Evolutionary conservation across 1,140 invertebrate genomes (phyloP), one percentile per base, ranked within the genome.

Genomic region (Ruditapes philippinarum): DNA sequence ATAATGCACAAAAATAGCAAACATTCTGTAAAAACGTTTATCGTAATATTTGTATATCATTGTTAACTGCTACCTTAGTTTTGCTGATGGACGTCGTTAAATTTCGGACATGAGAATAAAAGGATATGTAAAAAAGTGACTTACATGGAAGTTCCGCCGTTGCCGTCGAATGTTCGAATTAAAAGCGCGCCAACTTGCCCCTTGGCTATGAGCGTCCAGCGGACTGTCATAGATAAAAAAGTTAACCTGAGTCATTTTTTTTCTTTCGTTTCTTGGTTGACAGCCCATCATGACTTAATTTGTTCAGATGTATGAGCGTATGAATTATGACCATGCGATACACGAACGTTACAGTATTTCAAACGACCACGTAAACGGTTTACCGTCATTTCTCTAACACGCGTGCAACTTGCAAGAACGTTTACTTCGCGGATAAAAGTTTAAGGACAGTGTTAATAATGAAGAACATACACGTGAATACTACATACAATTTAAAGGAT

Each of bases 221-320:
- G 54, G 60, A 33, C 60, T 81, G 54, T n/a, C 79, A 45, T 38
- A 17, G 74, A 31, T 49, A 78, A 78, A 78, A 76, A 78, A 51
- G 54, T 17, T 31, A 31, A 5, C 7, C 25, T 49, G 73, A 49
- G 45, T 51, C 45, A 81, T 68, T 22, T 78, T 86, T 80, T 68
- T 80, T 79, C 60, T 88, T 88, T 80, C 70, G 51, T 40, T 76
- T 78, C 70, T 79, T 60, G 60, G 42, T 79, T 88, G 85, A 88
- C 85, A 88, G 60, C 49, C 74, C 70, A 88, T 88, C 54, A 88
- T 88, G 85, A 78, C 70, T 78, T 79, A 65, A 88, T 88, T 88
- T 65, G 85, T 78, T 79, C 25, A 65, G 73, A 51, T 22, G 62
- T 19, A 33, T 60, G 11, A 60, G 40, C 73, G 51, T 78, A 80